Evolutionary conservation across 2,888 invertebrate species (phyloP), one percentile per base, ranked within the genome.

Genomic region (Tipula confusa): DNA sequence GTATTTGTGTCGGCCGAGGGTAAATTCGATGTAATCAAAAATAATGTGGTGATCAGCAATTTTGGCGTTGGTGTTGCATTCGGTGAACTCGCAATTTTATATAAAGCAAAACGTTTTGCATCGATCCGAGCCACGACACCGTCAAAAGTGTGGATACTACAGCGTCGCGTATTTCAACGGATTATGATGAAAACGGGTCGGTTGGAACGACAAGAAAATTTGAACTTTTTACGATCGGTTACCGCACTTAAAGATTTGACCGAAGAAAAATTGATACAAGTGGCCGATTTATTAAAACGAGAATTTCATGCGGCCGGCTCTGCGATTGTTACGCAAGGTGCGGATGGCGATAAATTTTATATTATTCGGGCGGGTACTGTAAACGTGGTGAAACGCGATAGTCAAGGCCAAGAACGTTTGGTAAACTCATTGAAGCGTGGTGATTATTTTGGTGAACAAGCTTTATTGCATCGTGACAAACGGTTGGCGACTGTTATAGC

Each of bases 51-150:
- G 1, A 93, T 97, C 80, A 94, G 94, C 79, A 94, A 92, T 84
- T 95, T 98, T 88, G 94, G 94, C 0, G 93, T 95, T 0, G 96
- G 96, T 5, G 92, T 94, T 87, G 93, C 96, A 85, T 93, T 98
- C 90, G 98, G 98, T 0, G 98, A 98, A 91, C 91, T 98, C 83
- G 98, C 98, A 6, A 94, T 98, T 86, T 91, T 98, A 31, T 98
- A 98, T 90, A 98, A 97, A 90, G 97, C 97, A 43, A 97, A 96
- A 87, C 91, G 98, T 85, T 94, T 96, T 85, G 97, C 97, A 0
- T 95, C 97, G 0, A 95, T 98, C 84, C 24, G 64, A 1, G 94
- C 94, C 86, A 91, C 95, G 86, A 93, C 94, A 24, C 92, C 93
- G 86, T 95, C 96, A 9, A 93, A 93, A 87, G 93, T 97, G 86